Base-by-base conservation (phyloP, 2,888 invertebrate genomes). In the Meloe dianella region DNA sequence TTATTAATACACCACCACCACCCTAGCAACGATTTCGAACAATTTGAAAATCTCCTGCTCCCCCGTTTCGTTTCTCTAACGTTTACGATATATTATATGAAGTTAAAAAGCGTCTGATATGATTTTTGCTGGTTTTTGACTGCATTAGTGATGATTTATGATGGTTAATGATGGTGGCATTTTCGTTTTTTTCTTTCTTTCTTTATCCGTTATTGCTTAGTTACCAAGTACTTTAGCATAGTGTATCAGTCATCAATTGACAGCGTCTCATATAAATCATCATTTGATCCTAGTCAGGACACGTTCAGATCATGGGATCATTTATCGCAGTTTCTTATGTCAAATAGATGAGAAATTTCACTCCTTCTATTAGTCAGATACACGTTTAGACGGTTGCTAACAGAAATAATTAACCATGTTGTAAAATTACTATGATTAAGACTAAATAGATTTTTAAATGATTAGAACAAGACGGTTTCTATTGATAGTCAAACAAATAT, bases 111-210 rank as follows among this genome's bases (percentile, higher is more conserved):
- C 78, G 77, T 71, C 77, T 74, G 77, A 80, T 80, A 76, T 73
- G 79, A 81, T 82, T 82, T 80, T 75, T 78, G 73, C 68, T 65
- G 72, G 77, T 82, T 82, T 82, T 81, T 79, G 81, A 81, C 82
- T 81, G 82, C 77, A 81, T 83, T 83, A 82, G 76, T 72, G 69
- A 80, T 83, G 83, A 83, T 83, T 83, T 82, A 83, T 83, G 81
- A 75, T 76, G 64, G n/a, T n/a, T n/a, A n/a, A 69, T 72, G 68
- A 59, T 58, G 57, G 56, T 65, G 30, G 30, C 7, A 4, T 1
- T 1, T 14, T 9, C 2, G 17, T 47, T 47, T 47, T 47, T 47
- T 22, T 9, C n/a, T 77, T 75, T 65, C 74, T 77, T 78, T 80
- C 81, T 80, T 81, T 80, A 79, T 80, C 78, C 78, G 76, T 72